A percentile compares a stretch with the other conserved stretches of the same genome.
These are phyloP conservation scores for Puntigrus tetrazona DNA, from an alignment of 2,113 vertebrate species.

Conservation along the genomic window DNA sequence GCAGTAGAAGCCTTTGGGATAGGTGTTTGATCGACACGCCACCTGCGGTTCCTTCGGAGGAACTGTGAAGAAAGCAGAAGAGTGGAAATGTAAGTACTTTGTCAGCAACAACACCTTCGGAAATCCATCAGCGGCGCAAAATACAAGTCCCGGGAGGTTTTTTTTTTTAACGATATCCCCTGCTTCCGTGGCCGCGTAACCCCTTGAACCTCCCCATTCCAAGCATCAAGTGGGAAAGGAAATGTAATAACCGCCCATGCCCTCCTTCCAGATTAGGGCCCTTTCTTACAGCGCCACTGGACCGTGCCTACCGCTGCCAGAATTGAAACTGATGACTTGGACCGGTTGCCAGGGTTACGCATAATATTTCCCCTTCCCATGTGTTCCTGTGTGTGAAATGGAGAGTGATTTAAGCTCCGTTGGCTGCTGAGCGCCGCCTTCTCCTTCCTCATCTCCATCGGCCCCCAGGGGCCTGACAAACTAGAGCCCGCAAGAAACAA, in stretches of 20 bases:
- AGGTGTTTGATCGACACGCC: constrained; percentile 94
- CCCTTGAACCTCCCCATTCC: constrained; percentile 37
- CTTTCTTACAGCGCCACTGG: constrained; percentile 66
- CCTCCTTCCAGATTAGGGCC: constrained; percentile 71
- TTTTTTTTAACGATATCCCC: constrained; percentile 13
- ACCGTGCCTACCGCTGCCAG: constrained; percentile 49
- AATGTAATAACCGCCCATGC: constrained; percentile 64
- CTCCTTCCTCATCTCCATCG: constrained; percentile 22
- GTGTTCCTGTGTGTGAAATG: constrained; percentile 37
- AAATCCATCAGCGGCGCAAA: constrained; percentile 41
- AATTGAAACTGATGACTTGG: constrained; percentile 62
- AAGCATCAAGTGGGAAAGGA: constrained; percentile 32
- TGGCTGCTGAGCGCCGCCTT: constrained; percentile 5
- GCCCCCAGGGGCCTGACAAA: constrained; percentile 1
- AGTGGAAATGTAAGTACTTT: constrained; percentile 49
- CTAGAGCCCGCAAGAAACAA: constrained; percentile 37
- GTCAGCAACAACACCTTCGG: constrained; percentile 42
- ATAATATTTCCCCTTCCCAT: constrained; percentile 52
- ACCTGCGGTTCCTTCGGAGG: constrained; percentile 83
- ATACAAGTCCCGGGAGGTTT: constrained; percentile 36
- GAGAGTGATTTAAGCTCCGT: constrained; percentile 22
- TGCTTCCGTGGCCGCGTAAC: constrained; percentile 13
- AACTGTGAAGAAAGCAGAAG: constrained; percentile 65
- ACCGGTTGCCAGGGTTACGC: constrained; percentile 60
- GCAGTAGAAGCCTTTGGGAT: constrained; percentile 98